Percentiles rank a stretch among this genome's conserved stretches.
These are phyloP conservation scores for Leptoteleia sp. DNA, from an alignment of 1,140 invertebrate species.

Conservation along the genomic window DNA sequence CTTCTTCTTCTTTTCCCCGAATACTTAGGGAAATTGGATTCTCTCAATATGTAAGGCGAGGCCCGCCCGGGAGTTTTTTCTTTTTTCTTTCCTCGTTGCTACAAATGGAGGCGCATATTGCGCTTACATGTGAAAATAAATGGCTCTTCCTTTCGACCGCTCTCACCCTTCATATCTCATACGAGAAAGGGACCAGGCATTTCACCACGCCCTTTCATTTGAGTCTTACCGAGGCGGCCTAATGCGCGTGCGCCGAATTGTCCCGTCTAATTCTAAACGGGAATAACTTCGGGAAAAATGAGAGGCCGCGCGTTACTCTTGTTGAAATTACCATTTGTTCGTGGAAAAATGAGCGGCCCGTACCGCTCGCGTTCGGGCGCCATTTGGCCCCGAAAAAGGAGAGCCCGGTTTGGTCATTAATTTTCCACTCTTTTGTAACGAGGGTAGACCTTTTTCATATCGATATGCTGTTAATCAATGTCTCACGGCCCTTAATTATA, in stretches of 20 bases:
- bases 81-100: too few species aligned
- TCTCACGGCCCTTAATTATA: too few species aligned
- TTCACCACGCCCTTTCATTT: slow-evolving; percentile 66
- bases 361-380: slow-evolving; percentile 4
- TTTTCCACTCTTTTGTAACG: slow-evolving; percentile 31
- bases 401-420: slow-evolving; percentile 39
- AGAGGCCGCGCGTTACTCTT: slow-evolving; percentile 32
- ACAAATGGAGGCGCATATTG: slow-evolving; percentile 54
- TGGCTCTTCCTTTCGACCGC: slow-evolving; percentile 48
- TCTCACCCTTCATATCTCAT: slow-evolving; percentile 62
- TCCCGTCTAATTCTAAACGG: slow-evolving; percentile 46
- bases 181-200: slow-evolving; percentile 50
- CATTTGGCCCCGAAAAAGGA: slow-evolving; percentile 24
- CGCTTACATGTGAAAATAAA: slow-evolving; percentile 59
- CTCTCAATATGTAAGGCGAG: slow-evolving; percentile 29
- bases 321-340: slow-evolving; percentile 17
- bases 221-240: slow-evolving; percentile 42
- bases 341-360: too few species aligned
- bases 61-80: slow-evolving; percentile 32
- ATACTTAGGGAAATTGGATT: slow-evolving; percentile 39
- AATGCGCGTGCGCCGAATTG: slow-evolving; percentile 57
- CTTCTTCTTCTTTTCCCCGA: too few species aligned
- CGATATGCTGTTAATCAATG: slow-evolving; percentile 1
- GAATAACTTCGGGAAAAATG: slow-evolving; percentile 35
- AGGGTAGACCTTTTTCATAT: slow-evolving; percentile 2